Base-by-base conservation (phyloP, 2,113 vertebrate genomes). In the Nothoprocta perdicaria region DNA sequence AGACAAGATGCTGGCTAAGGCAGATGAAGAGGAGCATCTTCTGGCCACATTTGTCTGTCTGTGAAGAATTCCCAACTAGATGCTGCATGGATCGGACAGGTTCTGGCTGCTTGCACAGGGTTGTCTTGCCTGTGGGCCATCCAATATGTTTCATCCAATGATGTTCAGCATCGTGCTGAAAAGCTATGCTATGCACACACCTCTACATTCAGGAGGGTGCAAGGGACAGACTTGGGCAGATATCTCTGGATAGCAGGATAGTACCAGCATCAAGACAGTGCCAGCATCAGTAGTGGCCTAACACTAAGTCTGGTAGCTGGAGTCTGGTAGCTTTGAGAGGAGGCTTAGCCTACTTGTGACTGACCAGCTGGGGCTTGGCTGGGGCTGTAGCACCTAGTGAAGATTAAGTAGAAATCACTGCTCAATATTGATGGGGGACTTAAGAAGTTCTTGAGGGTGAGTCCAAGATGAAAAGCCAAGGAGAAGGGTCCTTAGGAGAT, bases 161-260 rank as follows among this genome's bases (percentile, higher is more conserved):
- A n/a, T n/a, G n/a, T n/a, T n/a, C 50, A 52, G 50, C 52, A 55
- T 29, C 27, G 16, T 29, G 26, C 14, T 55, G 53, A 55, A 55
- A 29, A 55, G 27, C 27, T 55, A 29, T 9, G 29, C 53, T 16
- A 23, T 55, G 53, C 27, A 53, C 10, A 53, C 24, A 61, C 38
- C 72, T 68, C 48, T 5, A 3, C 27, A 2, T 1, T 0, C 33
- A 27, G 57, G 41, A 81, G 17, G 6, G 4, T 22, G 26, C 6
- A 6, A 2, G 3, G 23, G 71, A 22, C 14, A 10, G 40, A 35
- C 12, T 9, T 57, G 45, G 17, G 41, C 14, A 35, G 43, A 6
- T 73, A 10, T 21, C 17, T 60, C 27, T 48, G 19, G 48, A 48
- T 5, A 48, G 21, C 48, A 48, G 21, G 48, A 22, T 48, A 48